These are phyloP conservation scores for Lampris megalopsis DNA, from an alignment of 2,113 vertebrate species.

Conservation along the genomic window DNA sequence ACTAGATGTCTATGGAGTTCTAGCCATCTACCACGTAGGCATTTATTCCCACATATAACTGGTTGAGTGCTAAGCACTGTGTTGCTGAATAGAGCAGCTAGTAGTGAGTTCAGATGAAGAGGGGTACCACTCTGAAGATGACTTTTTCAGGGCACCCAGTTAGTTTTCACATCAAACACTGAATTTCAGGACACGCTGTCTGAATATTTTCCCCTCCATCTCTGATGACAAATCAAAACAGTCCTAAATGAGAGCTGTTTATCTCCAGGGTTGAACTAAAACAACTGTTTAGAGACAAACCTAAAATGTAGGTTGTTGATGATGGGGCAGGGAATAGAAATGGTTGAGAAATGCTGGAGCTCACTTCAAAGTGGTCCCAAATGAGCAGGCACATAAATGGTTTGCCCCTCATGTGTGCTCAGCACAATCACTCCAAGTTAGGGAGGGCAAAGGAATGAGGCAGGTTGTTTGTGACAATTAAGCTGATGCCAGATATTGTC, in stretches of 20 bases:
- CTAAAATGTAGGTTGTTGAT: slow-evolving; percentile 62
- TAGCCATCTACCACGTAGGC: slow-evolving; percentile 20
- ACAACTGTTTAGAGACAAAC: slow-evolving; percentile 75
- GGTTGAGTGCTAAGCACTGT: slow-evolving; percentile 5
- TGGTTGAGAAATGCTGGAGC: slow-evolving; percentile 68
- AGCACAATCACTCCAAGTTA: slow-evolving; percentile 62
- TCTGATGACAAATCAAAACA: slow-evolving; percentile 63
- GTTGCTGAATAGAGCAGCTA: not conserved
- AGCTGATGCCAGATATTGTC: slow-evolving; percentile 84
- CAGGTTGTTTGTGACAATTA: slow-evolving; percentile 86
- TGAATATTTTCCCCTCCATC: slow-evolving; percentile 32
- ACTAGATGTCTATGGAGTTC: slow-evolving; percentile 8
- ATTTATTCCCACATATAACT: slow-evolving; percentile 15
- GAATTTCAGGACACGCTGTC: slow-evolving; percentile 10
- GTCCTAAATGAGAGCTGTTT: slow-evolving; percentile 54
- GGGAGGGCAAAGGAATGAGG: slow-evolving; percentile 64
- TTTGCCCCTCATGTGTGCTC: slow-evolving; percentile 74
- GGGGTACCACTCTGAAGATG: not conserved
- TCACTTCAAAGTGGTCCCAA: slow-evolving; percentile 82
- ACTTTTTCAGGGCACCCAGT: not conserved
- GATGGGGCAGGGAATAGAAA: slow-evolving; percentile 28
- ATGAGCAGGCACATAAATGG: slow-evolving; percentile 74
- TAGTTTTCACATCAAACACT: slow-evolving; percentile 47
- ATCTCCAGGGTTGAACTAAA: slow-evolving; percentile 51
- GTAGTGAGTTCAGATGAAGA: not conserved